These are phyloP conservation scores for Rhinogobius similis DNA, from an alignment of 2,113 vertebrate species.

Conservation along the genomic window DNA sequence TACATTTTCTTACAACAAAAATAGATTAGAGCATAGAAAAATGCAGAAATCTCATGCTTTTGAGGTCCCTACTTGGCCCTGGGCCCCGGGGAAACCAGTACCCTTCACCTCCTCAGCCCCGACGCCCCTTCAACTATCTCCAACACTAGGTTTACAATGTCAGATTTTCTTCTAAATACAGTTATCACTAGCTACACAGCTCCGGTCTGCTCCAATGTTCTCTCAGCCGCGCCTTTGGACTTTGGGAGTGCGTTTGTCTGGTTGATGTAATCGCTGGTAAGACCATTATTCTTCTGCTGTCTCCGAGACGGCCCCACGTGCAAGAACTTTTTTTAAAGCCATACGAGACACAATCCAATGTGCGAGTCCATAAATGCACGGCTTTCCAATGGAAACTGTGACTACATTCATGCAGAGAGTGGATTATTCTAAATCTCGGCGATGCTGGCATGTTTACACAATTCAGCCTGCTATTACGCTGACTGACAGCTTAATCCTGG, in stretches of 20 bases:
- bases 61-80: too few relatives aligned
- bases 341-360: not conserved
- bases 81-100: too few relatives aligned
- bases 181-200: not conserved
- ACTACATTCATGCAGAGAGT: not conserved
- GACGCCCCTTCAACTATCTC: not conserved
- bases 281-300: not conserved
- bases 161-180: not conserved
- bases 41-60: too few relatives aligned
- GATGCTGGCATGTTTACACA: conserved; percentile 4
- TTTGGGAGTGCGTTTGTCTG: not conserved
- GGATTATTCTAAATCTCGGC: conserved; percentile 14
- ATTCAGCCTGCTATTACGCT: conserved; percentile 15
- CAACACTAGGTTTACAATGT: not conserved
- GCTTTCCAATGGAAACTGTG: not conserved
- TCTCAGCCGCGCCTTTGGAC: not conserved
- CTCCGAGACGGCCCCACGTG: not conserved
- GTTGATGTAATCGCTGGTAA: conserved; percentile 10
- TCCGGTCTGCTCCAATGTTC: not conserved
- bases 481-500: conserved; percentile 13
- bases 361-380: not conserved
- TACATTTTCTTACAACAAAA: too few relatives aligned
- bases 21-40: too few relatives aligned
- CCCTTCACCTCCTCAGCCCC: too few relatives aligned
- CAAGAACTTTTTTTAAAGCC: not conserved